Base-by-base conservation (phyloP, 2,888 invertebrate genomes). In the Operophtera brumata region DNA sequence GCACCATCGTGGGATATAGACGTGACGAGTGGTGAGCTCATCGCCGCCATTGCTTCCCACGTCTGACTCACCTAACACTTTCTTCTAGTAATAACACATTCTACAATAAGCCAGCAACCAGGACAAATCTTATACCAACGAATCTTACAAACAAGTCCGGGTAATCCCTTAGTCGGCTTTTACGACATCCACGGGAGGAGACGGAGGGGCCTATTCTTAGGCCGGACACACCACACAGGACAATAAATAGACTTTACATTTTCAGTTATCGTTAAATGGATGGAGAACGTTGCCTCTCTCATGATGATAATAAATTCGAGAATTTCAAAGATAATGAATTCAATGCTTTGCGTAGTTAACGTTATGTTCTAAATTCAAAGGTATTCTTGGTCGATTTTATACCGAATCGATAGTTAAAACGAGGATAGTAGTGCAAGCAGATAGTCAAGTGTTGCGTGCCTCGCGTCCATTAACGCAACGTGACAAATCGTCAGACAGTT, bases 401-500 rank as follows among this genome's bases (percentile, higher is more conserved):
- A 71, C 69, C 71, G 65, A 75, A 73, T 78, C 75, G 77, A 76
- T 76, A 75, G 69, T 71, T 67, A 67, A 64, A 73, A 73, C 67
- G 65, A 65, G 73, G 71, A 73, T 77, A 75, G 78, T 73, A 73
- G 75, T 74, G 77, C 75, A 80, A 82, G 69, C 74, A 76, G 75
- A 85, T 84, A 86, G 87, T 86, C 81, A 80, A 86, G 84, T 82
- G 82, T 89, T 69, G 90, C 90, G 90, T 90, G 90, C 73, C 73
- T 70, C 62, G 77, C 75, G 71, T 75, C 83, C 84, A 89, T 90
- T 90, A 90, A 89, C 87, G 86, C 90, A 87, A 84, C 84, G 88
- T 87, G 86, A 88, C 88, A 87, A 84, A 86, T 86, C 77, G 84
- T 82, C 86, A 84, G 78, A 75, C 68, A 71, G 57, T 54, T 54